phyloP scores from a whole-genome alignment of 1,140 invertebrate genomes.

The Orchestia grillus region DNA sequence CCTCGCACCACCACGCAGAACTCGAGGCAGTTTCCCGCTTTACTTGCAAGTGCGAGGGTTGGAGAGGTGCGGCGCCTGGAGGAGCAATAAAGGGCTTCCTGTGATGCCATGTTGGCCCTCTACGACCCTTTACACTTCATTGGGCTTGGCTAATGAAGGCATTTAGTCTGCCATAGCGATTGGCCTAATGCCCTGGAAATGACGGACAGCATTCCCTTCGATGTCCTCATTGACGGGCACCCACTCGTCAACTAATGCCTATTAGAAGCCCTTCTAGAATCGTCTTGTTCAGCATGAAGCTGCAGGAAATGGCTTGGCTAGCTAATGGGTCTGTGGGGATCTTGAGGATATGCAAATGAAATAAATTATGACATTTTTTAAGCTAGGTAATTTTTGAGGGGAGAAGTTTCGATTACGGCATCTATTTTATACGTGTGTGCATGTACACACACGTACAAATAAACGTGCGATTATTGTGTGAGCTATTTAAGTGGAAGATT shows the following conservation, averaged over 20 bases:
- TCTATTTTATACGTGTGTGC: too few species aligned
- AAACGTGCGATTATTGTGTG: neutral
- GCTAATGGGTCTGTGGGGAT: neutral
- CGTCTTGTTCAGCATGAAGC: neutral
- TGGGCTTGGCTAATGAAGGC: slow-evolving; percentile 35
- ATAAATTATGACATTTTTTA: neutral
- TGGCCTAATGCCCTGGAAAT: slow-evolving; percentile 41
- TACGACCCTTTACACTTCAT: slow-evolving; percentile 40
- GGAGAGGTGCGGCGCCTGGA: neutral
- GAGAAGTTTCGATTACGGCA: neutral
- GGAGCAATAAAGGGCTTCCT: slow-evolving; percentile 23
- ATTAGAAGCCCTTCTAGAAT: neutral
- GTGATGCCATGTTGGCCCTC: slow-evolving; percentile 38
- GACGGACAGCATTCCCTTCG: slow-evolving; percentile 10
- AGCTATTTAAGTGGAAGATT: too few species aligned
- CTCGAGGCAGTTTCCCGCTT: neutral
- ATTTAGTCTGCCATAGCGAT: slow-evolving; percentile 37
- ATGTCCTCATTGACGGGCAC: neutral
- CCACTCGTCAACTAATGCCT: slow-evolving; percentile 15
- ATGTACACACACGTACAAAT: too few species aligned
- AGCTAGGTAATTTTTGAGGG: neutral
- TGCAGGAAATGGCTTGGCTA: neutral
- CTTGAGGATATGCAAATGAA: neutral
- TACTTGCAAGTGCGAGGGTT: neutral
- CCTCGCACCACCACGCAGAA: neutral